Percentiles rank a stretch among this genome's conserved stretches.
These are phyloP conservation scores for Achatina immaculata DNA, from an alignment of 1,140 invertebrate genomes.

Conservation along the genomic window DNA sequence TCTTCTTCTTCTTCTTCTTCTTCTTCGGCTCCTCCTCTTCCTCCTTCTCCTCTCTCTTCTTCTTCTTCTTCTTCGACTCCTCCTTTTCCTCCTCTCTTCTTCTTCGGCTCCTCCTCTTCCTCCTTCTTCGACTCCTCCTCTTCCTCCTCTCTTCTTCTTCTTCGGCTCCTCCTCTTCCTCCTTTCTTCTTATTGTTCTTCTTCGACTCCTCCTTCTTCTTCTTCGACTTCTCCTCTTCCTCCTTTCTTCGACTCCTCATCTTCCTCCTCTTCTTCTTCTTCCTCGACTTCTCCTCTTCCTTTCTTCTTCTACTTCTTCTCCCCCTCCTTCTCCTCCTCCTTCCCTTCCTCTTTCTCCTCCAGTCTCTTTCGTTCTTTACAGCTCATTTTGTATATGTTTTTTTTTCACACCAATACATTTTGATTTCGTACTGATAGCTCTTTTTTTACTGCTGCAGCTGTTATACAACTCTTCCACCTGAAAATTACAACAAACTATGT, in stretches of 20 bases:
- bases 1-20: no score
- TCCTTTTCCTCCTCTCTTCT: neutral
- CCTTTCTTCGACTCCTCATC: neutral
- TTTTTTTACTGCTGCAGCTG: no score
- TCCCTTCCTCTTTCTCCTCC: neutral
- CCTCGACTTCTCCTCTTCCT: neutral
- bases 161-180: neutral
- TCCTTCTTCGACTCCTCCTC: neutral
- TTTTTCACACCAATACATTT: constrained; percentile 19
- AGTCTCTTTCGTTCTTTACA: constrained; percentile 7
- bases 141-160: neutral
- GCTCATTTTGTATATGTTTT: constrained; percentile 29
- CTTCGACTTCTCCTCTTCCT: neutral
- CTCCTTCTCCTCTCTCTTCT: constrained; percentile 17
- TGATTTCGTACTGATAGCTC: no score
- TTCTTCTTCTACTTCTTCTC: neutral
- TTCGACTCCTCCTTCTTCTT: neutral
- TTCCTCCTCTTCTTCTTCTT: neutral
- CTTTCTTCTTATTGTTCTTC: neutral
- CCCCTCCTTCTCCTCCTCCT: neutral
- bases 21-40: no score
- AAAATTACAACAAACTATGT: no score
- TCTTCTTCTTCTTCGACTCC: neutral
- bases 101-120: neutral
- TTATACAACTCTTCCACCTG: no score